A percentile compares a stretch with the other conserved stretches of the same genome.
These are phyloP conservation scores for Chionoecetes opilio DNA, from an alignment of 1,140 invertebrate genomes.

Conservation along the genomic window DNA sequence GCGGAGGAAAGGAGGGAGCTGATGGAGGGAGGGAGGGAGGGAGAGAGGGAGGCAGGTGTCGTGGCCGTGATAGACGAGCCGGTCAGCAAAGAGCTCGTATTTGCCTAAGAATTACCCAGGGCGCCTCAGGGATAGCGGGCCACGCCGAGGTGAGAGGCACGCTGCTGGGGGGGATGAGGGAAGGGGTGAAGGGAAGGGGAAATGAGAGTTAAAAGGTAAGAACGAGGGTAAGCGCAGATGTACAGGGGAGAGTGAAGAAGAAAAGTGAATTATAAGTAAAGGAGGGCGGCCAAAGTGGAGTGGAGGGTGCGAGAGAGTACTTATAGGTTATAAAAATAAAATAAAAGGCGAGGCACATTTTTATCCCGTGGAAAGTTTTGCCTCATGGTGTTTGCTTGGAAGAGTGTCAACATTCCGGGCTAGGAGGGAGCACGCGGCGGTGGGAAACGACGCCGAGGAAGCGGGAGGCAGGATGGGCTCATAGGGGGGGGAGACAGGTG, in stretches of 20 bases:
- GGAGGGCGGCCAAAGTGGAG: background rate
- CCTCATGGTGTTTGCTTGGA: background rate
- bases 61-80: slow-evolving; percentile 49
- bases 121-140: slow-evolving; percentile 17
- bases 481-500: background rate
- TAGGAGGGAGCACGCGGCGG: background rate
- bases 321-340: too few species aligned
- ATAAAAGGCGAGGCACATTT: background rate
- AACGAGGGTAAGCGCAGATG: background rate
- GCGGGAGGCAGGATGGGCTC: background rate
- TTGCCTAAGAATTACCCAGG: slow-evolving; percentile 70
- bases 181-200: background rate
- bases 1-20: background rate
- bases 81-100: slow-evolving; percentile 61
- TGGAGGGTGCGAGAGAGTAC: background rate
- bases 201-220: background rate
- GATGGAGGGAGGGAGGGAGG: background rate
- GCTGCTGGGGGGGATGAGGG: background rate
- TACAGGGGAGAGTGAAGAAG: background rate
- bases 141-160: slow-evolving; percentile 57
- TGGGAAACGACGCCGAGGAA: background rate
- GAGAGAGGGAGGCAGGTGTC: slow-evolving; percentile 51
- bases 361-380: slow-evolving; percentile 41
- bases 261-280: background rate
- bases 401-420: slow-evolving; percentile 2